These are phyloP conservation scores for Thaleichthys pacificus DNA, from an alignment of 2,797 vertebrate species.

Conservation along the genomic window DNA sequence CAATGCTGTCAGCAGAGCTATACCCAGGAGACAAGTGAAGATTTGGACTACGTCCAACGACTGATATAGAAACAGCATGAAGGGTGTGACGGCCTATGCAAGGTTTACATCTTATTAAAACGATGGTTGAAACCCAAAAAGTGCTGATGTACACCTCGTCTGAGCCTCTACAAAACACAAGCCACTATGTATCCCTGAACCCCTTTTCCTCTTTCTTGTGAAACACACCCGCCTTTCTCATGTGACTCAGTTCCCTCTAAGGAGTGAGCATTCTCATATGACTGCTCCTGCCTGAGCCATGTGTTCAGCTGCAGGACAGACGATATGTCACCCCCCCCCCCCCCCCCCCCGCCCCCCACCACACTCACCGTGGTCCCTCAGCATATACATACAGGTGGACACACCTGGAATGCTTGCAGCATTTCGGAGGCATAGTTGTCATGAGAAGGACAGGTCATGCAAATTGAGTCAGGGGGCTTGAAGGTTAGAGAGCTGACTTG, in stretches of 20 bases:
- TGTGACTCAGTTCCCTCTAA: background rate
- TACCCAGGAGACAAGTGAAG: background rate
- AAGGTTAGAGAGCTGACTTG: background rate
- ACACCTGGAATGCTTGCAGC: background rate
- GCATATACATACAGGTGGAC: background rate
- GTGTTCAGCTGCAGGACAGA: background rate
- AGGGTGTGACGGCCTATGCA: no score
- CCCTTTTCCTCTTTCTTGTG: background rate
- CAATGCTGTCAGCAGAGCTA: no score
- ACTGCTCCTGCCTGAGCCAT: background rate
- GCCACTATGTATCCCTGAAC: background rate
- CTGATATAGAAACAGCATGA: background rate
- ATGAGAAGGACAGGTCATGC: background rate
- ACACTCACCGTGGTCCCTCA: background rate
- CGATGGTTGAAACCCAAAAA: background rate
- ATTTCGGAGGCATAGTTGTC: background rate
- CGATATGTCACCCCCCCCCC: background rate
- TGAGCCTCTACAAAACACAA: background rate
- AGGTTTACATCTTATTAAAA: background rate
- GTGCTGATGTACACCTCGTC: background rate
- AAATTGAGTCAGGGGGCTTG: background rate
- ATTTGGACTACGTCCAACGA: constrained; percentile 3
- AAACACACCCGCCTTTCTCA: background rate
- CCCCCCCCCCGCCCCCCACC: background rate
- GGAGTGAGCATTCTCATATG: background rate